Conservation (phyloP, 2,113 vertebrate genomes). For the Heliornis fulica region DNA sequence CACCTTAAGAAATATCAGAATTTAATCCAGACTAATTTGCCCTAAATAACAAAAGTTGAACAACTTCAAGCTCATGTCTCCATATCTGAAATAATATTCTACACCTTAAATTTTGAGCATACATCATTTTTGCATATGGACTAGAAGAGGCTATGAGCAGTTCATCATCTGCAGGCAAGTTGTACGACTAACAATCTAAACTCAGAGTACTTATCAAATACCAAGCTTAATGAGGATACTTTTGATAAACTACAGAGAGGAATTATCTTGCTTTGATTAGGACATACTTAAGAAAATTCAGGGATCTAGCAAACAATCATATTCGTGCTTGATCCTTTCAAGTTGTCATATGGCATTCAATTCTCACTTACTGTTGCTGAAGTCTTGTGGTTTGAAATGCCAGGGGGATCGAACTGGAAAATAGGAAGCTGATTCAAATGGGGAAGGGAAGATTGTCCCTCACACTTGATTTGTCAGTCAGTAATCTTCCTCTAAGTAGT, state of each 20-base stretch:
- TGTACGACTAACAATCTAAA: background rate
- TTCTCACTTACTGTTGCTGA: background rate
- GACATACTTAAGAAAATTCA: background rate
- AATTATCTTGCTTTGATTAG: background rate
- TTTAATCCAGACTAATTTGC: background rate
- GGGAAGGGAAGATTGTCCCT: background rate
- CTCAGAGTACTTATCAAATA: background rate
- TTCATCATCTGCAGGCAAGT: background rate
- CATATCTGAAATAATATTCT: background rate
- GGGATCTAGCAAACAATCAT: background rate
- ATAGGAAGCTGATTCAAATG: background rate
- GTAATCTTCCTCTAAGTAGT: background rate
- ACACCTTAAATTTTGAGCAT: background rate
- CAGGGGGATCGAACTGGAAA: background rate
- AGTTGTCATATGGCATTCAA: background rate
- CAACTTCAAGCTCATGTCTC: background rate
- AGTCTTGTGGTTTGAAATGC: background rate
- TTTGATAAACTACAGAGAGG: background rate
- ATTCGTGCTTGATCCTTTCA: background rate
- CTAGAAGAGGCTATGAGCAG: background rate
- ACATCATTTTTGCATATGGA: background rate
- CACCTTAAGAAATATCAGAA: background rate
- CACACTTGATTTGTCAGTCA: background rate
- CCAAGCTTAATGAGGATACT: background rate
- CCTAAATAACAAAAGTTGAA: background rate